Conservation (phyloP, 1,140 invertebrate species). For the Saccostrea glomerata region DNA sequence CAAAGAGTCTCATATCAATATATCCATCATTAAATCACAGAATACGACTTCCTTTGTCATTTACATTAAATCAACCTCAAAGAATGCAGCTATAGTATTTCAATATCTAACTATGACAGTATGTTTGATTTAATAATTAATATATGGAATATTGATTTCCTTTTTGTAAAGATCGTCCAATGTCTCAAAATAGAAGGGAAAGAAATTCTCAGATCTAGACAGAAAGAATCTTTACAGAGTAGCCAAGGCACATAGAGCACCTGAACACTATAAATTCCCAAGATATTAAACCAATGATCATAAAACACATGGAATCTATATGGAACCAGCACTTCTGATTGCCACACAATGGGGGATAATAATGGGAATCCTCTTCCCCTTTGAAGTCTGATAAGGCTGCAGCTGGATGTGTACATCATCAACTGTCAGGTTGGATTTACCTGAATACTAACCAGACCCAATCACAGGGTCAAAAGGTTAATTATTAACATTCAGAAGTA, state of each 20-base stretch:
- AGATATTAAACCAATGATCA: constrained; percentile 13
- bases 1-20: too few relatives aligned
- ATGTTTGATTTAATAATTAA: neutral
- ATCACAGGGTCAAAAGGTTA: neutral
- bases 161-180: neutral
- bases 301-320: constrained; percentile 20
- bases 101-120: neutral
- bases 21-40: neutral
- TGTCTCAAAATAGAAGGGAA: neutral
- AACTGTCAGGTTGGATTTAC: neutral
- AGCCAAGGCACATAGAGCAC: neutral
- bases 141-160: neutral
- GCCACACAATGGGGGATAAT: neutral
- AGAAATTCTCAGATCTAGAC: neutral
- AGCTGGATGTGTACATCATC: neutral
- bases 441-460: constrained; percentile 16
- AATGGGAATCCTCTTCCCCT: neutral
- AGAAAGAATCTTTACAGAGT: neutral
- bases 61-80: neutral
- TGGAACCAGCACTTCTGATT: neutral
- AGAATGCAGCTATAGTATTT: neutral
- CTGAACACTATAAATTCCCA: constrained; percentile 18
- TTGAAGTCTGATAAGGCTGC: constrained; percentile 10
- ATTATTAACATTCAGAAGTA: neutral
- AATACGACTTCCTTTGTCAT: neutral